Evolutionary conservation across 35 echinoderm and acorn worm genomes (phyloP).

Genomic region (Nesometra sesokonis): DNA sequence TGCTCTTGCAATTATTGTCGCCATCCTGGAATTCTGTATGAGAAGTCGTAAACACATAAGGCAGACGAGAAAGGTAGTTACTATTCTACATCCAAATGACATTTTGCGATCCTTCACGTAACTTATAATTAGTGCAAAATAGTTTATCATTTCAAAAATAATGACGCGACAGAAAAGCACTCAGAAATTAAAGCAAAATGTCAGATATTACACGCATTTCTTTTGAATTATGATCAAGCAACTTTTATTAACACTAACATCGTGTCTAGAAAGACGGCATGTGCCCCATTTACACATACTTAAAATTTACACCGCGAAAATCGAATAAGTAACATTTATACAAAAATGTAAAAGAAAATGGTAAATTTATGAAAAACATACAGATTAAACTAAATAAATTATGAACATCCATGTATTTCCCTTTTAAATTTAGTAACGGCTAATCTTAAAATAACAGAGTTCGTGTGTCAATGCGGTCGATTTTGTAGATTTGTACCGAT

Average conservation of each 20-base stretch:
- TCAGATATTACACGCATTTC: background rate
- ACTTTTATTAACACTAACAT: background rate
- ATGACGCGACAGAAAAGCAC: background rate
- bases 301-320: background rate
- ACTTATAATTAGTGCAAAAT: background rate
- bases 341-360: too few relatives aligned
- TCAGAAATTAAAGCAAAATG: background rate
- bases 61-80: background rate
- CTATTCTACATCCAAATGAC: background rate
- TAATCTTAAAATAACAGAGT: too few relatives aligned
- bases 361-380: too few relatives aligned
- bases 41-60: slow-evolving; percentile 41
- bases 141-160: background rate
- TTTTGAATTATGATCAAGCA: background rate
- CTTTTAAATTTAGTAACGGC: too few relatives aligned
- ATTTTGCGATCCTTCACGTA: background rate
- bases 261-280: background rate
- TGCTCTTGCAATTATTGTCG: slow-evolving; percentile 52
- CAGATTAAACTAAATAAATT: too few relatives aligned
- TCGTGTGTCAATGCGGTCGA: too few relatives aligned
- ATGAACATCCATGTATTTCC: too few relatives aligned
- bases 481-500: too few relatives aligned
- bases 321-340: too few relatives aligned
- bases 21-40: slow-evolving; percentile 84
- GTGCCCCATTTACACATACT: background rate